Conservation (phyloP, 2,888 invertebrate species). For the Cremastobaeus sp. region DNA sequence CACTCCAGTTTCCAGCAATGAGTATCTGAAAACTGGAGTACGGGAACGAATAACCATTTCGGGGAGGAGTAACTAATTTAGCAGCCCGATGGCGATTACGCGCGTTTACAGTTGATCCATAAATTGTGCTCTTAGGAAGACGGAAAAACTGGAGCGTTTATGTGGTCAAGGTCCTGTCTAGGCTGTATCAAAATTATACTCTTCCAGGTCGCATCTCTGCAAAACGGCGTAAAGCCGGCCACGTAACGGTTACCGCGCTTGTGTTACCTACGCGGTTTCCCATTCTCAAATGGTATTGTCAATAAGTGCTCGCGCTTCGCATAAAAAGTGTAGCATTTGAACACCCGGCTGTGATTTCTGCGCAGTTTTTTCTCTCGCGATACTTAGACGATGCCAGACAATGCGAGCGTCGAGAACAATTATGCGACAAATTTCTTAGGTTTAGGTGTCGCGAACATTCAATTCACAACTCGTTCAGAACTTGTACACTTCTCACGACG, state of each 20-base stretch:
- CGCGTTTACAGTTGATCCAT: constrained; percentile 44
- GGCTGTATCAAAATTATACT: constrained; percentile 58
- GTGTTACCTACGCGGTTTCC: constrained; percentile 58
- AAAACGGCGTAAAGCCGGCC: constrained; percentile 72
- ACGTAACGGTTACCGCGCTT: constrained; percentile 70
- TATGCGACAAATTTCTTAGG: too few species aligned
- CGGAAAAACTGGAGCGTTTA: constrained; percentile 53
- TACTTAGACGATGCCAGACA: neutral
- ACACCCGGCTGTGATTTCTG: constrained; percentile 52
- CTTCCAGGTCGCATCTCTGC: constrained; percentile 59
- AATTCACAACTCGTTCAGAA: too few species aligned
- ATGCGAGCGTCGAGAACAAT: neutral
- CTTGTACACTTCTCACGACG: too few species aligned
- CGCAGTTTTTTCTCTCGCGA: constrained; percentile 20
- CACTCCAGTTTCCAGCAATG: neutral
- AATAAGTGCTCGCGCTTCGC: constrained; percentile 54
- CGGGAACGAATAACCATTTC: neutral
- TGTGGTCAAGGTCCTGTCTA: constrained; percentile 56
- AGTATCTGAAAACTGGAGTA: too few species aligned
- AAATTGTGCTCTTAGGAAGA: constrained; percentile 21
- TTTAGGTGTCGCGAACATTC: too few species aligned
- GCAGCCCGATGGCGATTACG: constrained; percentile 9
- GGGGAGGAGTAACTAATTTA: constrained; percentile 1
- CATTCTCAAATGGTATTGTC: constrained; percentile 65
- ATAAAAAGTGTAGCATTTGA: constrained; percentile 60